A percentile compares a stretch with the other conserved stretches of the same genome.
These are phyloP conservation scores for Saccostrea cuccullata DNA, from an alignment of 1,140 invertebrate genomes.

Conservation along the genomic window DNA sequence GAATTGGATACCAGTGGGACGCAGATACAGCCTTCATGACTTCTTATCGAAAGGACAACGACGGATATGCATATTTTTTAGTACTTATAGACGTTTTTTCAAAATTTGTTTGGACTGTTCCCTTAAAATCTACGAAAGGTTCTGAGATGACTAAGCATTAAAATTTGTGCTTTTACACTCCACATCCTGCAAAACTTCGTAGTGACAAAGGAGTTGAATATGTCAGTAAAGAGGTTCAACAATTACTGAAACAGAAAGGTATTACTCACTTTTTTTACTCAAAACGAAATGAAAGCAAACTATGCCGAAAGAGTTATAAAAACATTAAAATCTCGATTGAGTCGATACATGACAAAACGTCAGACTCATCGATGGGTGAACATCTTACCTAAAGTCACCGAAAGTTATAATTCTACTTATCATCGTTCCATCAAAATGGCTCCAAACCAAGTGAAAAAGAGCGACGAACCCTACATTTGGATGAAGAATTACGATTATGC, in stretches of 20 bases:
- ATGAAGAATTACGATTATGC: slow-evolving; percentile 7
- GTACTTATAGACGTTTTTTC: slow-evolving; percentile 48
- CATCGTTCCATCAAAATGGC: slow-evolving; percentile 46
- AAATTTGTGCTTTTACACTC: slow-evolving; percentile 32
- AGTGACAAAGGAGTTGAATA: slow-evolving; percentile 51
- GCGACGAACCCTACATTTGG: slow-evolving; percentile 42
- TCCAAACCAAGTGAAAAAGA: slow-evolving; percentile 37
- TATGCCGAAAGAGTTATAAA: slow-evolving; percentile 44
- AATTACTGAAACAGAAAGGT: slow-evolving; percentile 1
- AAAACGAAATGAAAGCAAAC: slow-evolving; percentile 42
- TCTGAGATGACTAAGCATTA: slow-evolving; percentile 31
- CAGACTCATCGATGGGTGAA: slow-evolving; percentile 42
- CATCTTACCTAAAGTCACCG: slow-evolving; percentile 32
- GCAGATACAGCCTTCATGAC: slow-evolving; percentile 50
- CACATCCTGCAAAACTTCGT: slow-evolving; percentile 32
- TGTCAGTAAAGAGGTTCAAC: slow-evolving; percentile 16
- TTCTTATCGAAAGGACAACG: slow-evolving; percentile 45
- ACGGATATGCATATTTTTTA: slow-evolving; percentile 47
- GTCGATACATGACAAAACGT: slow-evolving; percentile 24
- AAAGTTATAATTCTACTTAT: slow-evolving; percentile 41
- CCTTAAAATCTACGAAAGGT: slow-evolving; percentile 35
- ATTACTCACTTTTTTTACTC: slow-evolving; percentile 34
- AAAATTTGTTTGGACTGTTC: slow-evolving; percentile 40
- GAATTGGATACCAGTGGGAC: slow-evolving; percentile 57
- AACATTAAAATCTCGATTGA: slow-evolving; percentile 40